Conservation (phyloP, 2,888 invertebrate genomes). For the Leptarthrus brevirostris region DNA sequence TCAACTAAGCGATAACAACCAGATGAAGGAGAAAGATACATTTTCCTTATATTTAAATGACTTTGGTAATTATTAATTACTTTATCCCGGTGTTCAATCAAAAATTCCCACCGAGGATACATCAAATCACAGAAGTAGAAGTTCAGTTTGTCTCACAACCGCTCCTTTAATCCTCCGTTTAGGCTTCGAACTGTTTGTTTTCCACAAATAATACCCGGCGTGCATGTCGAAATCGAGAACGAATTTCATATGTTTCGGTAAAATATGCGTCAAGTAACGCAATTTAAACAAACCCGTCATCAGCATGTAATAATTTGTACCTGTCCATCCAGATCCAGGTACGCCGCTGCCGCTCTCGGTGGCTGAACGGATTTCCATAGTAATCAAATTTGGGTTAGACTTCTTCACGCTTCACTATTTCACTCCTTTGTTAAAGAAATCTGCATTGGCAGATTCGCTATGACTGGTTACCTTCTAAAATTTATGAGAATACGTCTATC, state of each 20-base stretch:
- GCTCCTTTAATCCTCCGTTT: too few species aligned
- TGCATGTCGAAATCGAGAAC: slow-evolving; percentile 48
- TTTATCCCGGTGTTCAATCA: too few species aligned
- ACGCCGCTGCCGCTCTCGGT: neutral
- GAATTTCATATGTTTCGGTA: slow-evolving; percentile 52
- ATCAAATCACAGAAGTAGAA: too few species aligned
- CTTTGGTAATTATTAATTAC: too few species aligned
- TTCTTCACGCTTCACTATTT: neutral
- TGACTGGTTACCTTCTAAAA: slow-evolving; percentile 46
- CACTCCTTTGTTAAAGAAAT: slow-evolving; percentile 12
- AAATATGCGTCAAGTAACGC: slow-evolving; percentile 54
- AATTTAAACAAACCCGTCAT: slow-evolving; percentile 38
- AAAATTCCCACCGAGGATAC: too few species aligned
- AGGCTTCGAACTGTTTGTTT: slow-evolving; percentile 20
- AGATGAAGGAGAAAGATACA: too few species aligned
- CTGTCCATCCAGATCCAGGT: slow-evolving; percentile 3
- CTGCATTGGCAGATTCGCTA: slow-evolving; percentile 45
- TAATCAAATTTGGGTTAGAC: slow-evolving; percentile 7
- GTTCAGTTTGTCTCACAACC: too few species aligned
- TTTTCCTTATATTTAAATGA: too few species aligned
- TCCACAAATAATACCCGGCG: neutral
- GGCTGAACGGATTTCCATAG: slow-evolving; percentile 10
- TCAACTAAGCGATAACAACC: too few species aligned
- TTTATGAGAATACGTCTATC: slow-evolving; percentile 26
- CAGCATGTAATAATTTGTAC: slow-evolving; percentile 17